Percentiles rank a stretch among this genome's conserved stretches.
phyloP scores from a whole-genome alignment of 2,797 vertebrate genomes.

The Pitangus sulphuratus region DNA sequence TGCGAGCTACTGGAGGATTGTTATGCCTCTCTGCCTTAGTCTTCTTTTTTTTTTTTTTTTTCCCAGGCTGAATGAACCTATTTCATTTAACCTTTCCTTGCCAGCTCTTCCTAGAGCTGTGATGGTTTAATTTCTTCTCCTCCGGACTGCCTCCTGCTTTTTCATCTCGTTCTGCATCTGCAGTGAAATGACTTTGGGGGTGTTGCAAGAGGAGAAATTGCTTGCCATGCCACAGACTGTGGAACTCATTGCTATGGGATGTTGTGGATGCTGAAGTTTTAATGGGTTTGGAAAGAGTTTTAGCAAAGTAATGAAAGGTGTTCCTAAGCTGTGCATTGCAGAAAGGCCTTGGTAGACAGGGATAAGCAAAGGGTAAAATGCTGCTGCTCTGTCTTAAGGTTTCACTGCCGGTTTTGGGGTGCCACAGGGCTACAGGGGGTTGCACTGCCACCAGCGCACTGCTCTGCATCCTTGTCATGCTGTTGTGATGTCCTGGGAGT shows the following conservation, averaged over 20 bases:
- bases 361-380: not conserved
- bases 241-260: slow-evolving; percentile 32
- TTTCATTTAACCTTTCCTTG: slow-evolving; percentile 52
- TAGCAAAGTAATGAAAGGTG: not conserved
- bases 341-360: not conserved
- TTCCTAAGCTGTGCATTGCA: not conserved
- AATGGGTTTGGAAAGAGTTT: not conserved
- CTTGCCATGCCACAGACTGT: not conserved
- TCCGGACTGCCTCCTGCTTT: slow-evolving; percentile 10
- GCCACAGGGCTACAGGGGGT: not conserved
- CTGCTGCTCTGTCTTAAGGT: not conserved
- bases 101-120: slow-evolving; percentile 26
- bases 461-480: rapidly evolving
- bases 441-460: not conserved
- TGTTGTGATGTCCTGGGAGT: not conserved
- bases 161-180: slow-evolving; percentile 23
- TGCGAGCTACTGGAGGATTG: slow-evolving; percentile 55
- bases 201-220: slow-evolving; percentile 10
- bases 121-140: slow-evolving; percentile 31
- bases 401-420: not conserved
- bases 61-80: not conserved
- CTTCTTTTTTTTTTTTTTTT: not conserved
- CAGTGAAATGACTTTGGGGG: slow-evolving; percentile 6
- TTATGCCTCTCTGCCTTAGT: slow-evolving; percentile 48
- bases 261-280: not conserved